A percentile compares a stretch with the other conserved stretches of the same genome.
Evolutionary conservation across 2,797 vertebrate genomes (phyloP).

Genomic region (Chelidonichthys spinosus): DNA sequence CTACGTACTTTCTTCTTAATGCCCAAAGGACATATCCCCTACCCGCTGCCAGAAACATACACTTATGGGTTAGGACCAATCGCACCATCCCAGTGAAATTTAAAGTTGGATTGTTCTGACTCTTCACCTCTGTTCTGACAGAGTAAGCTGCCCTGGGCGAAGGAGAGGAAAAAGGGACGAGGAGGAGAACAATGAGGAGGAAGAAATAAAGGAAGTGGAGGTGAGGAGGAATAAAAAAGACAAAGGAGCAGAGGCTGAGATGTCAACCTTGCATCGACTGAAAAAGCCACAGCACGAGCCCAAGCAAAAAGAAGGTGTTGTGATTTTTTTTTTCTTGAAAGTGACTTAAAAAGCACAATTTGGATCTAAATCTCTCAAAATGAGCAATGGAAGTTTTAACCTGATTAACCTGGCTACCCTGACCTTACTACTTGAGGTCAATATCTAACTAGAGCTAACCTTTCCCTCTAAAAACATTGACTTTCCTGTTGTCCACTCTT

Average conservation of each 20-base stretch:
- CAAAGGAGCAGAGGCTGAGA: background rate
- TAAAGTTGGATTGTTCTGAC: background rate
- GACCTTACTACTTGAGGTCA: too few relatives aligned
- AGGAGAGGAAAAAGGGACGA: background rate
- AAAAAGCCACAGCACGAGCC: background rate
- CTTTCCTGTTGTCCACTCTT: conserved; percentile 18
- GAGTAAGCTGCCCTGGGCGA: conserved; percentile 11
- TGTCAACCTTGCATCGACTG: background rate
- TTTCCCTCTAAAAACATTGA: too few relatives aligned
- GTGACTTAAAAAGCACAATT: too few relatives aligned
- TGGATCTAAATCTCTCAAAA: too few relatives aligned
- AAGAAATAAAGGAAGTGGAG: background rate
- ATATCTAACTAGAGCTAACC: too few relatives aligned
- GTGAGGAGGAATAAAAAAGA: background rate
- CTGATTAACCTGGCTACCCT: too few relatives aligned
- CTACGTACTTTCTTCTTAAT: conserved; percentile 88
- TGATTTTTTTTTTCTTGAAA: background rate
- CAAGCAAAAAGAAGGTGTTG: conserved; percentile 2
- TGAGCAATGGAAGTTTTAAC: too few relatives aligned
- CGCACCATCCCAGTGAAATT: background rate
- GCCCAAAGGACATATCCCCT: conserved; percentile 87
- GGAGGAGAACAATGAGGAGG: background rate
- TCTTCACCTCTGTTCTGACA: conserved; percentile 21
- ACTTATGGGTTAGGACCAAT: conserved; percentile 85
- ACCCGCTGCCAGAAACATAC: conserved; percentile 84